Base-by-base conservation (phyloP, 2,888 invertebrate genomes). In the Disparrhopalites patrizii region DNA sequence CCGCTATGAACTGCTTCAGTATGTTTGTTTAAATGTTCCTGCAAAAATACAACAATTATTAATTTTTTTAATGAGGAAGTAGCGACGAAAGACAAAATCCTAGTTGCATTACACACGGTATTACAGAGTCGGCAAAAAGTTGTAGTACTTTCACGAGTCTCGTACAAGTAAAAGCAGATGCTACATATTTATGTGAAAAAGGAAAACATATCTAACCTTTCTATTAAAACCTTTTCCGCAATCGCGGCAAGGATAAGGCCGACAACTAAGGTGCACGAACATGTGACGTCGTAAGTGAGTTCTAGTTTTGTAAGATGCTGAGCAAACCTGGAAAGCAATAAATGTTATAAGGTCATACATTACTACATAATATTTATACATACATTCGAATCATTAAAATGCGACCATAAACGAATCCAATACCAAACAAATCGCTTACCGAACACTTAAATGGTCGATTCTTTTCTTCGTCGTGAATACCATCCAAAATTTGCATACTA, bases 191-290 rank as follows among this genome's bases (percentile, higher is more conserved):
- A 28, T 27, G 30, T 4, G 18, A 5, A 8, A 23, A 23, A 13
- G n/a, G 20, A 3, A 18, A 20, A 7, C 13, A 40, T 23, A 23
- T 60, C n/a, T n/a, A n/a, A n/a, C 67, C 51, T 63, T 74, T 31
- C 74, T 60, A 54, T 72, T 73, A 47, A 73, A 73, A 0, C 72
- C 73, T 52, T 73, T 73, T 13, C 69, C 70, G 56, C 74, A 74
- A 3, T 71, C 70, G 2, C 15, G 20, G 55, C 74, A 74, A n/a
- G 71, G 69, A 54, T 67, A 74, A 0, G 72, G 69, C 43, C 72
- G 63, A 43, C 63, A 61, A 13, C 60, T 67, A 28, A 72, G 58
- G 61, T 74, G 74, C 7, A 74, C 60, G 50, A 66, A 66, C 72
- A 72, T 74, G 38, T 74, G 74, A 10, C 74, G 28, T 30, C 70